Evolutionary conservation across 2,888 invertebrate species (phyloP).

Genomic region (Dasypogon diadema): DNA sequence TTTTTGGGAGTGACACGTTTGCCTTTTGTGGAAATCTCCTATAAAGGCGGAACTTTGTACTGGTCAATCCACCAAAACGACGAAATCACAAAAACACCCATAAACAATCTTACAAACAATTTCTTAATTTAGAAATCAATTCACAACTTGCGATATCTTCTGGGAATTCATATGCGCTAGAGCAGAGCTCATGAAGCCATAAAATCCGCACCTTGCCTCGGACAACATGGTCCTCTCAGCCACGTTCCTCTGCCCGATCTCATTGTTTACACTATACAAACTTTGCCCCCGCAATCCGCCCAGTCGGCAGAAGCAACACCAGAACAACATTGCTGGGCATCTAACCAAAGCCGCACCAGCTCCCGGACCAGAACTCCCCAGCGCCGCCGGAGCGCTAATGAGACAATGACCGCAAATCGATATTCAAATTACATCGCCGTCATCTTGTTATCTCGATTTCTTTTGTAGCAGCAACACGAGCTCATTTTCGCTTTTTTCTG

Average conservation of each 20-base stretch:
- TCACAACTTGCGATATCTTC: conserved; percentile 29
- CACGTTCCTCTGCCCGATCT: background rate
- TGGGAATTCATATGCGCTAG: conserved; percentile 10
- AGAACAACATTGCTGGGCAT: too few species aligned
- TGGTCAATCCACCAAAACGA: too few species aligned
- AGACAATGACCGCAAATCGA: conserved; percentile 43
- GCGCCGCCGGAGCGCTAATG: conserved; percentile 10
- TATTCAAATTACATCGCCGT: conserved; percentile 43
- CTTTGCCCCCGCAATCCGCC: background rate
- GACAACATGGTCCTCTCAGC: background rate
- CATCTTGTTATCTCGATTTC: conserved; percentile 31
- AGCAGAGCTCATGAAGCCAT: background rate
- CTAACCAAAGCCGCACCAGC: too few species aligned
- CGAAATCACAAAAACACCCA: too few species aligned
- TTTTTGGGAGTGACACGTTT: too few species aligned
- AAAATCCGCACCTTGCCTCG: conserved; percentile 7
- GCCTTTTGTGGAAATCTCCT: too few species aligned
- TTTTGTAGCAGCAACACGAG: conserved; percentile 13
- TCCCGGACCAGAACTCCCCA: background rate
- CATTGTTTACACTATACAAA: background rate
- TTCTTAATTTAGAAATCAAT: conserved; percentile 29
- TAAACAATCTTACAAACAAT: too few species aligned
- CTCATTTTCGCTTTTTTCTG: conserved; percentile 8
- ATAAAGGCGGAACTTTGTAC: too few species aligned
- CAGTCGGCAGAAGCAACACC: too few species aligned